These are phyloP conservation scores for Hippopotamyrus pictus DNA, from an alignment of 2,797 vertebrate genomes.

Conservation along the genomic window DNA sequence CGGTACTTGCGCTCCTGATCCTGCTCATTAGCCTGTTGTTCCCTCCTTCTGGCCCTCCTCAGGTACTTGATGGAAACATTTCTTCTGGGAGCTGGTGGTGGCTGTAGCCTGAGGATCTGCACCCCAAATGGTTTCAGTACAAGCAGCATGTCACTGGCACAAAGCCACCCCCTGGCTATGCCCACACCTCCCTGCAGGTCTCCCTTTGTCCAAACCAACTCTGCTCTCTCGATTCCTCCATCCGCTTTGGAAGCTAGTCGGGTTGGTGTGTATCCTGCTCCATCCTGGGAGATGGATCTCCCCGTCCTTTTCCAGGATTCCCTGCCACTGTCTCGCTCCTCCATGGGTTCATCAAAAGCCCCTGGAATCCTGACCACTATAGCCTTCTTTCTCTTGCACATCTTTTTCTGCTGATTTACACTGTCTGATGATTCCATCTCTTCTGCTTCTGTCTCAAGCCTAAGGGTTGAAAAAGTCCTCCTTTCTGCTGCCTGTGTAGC, in stretches of 20 bases:
- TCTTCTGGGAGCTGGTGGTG: neutral
- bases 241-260: neutral
- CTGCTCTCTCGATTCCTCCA: neutral
- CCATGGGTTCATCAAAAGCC: neutral
- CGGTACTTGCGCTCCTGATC: neutral
- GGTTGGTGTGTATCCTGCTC: neutral
- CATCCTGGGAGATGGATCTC: neutral
- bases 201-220: neutral
- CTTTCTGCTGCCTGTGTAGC: neutral
- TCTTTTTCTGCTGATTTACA: neutral
- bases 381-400: neutral
- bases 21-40: neutral
- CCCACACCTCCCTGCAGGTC: neutral
- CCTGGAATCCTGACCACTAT: slow-evolving; percentile 3
- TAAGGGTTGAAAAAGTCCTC: neutral
- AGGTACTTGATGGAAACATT: slow-evolving; percentile 12
- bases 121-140: slow-evolving; percentile 11
- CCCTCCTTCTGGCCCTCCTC: neutral
- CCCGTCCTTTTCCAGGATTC: neutral
- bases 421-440: neutral
- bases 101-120: neutral
- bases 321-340: neutral
- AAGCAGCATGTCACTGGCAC: neutral
- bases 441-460: neutral
- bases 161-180: no score